A percentile compares a stretch with the other conserved stretches of the same genome.
These are phyloP conservation scores for Thaumatotibia leucotreta DNA, from an alignment of 1,140 invertebrate genomes.

Conservation along the genomic window DNA sequence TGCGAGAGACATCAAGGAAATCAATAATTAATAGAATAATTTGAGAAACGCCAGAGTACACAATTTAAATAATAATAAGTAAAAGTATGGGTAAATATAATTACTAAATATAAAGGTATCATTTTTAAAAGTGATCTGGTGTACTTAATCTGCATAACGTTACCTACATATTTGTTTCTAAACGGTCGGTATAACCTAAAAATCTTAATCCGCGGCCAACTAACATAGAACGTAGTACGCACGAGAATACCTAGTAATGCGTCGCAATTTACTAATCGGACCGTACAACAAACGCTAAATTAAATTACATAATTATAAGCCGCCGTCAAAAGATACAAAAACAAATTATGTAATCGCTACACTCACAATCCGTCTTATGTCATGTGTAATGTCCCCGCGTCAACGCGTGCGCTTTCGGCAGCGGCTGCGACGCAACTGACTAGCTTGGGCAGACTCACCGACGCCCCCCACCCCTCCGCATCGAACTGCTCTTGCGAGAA, in stretches of 20 bases:
- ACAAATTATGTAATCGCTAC: constrained; percentile 49
- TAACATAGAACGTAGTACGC: background rate
- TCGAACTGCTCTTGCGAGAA: constrained; percentile 14
- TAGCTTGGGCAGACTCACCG: constrained; percentile 18
- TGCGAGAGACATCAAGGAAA: too few relatives aligned
- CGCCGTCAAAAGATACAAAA: background rate
- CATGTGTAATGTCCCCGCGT: constrained; percentile 34
- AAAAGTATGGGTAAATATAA: too few relatives aligned
- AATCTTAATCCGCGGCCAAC: background rate
- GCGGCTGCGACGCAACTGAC: constrained; percentile 64
- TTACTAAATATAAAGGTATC: background rate
- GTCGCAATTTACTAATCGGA: background rate
- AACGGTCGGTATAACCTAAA: background rate
- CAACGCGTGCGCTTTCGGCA: constrained; percentile 33
- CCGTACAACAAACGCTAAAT: background rate
- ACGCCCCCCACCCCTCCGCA: constrained; percentile 25
- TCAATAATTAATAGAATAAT: too few relatives aligned
- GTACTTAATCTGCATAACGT: background rate
- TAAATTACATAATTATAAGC: background rate
- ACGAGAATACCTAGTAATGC: background rate
- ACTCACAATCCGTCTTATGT: constrained; percentile 53
- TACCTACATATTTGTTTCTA: background rate
- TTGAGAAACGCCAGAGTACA: too few relatives aligned
- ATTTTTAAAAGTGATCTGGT: background rate
- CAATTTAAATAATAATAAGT: too few relatives aligned